These are phyloP conservation scores for Caenorhabditis drosophilae DNA, from an alignment of 2,888 invertebrate genomes.

Conservation along the genomic window DNA sequence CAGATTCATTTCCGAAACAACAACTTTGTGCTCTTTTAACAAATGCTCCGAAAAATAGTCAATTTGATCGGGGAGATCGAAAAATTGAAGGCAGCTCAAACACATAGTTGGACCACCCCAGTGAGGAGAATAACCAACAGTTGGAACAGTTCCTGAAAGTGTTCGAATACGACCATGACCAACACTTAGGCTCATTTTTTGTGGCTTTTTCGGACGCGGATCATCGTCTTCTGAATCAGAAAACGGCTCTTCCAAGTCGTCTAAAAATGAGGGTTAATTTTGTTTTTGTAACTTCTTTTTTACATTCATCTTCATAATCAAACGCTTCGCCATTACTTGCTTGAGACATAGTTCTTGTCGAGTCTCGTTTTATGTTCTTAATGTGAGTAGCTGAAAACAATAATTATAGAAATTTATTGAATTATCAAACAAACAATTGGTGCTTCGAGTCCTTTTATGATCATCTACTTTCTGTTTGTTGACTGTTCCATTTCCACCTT, in stretches of 20 bases:
- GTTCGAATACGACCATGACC: conserved; percentile 67
- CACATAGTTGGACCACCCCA: conserved; percentile 70
- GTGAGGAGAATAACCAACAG: conserved; percentile 62
- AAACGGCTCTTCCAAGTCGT: conserved; percentile 69
- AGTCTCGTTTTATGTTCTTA: too few species aligned
- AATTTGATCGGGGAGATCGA: conserved; percentile 66
- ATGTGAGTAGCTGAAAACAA: conserved; percentile 35
- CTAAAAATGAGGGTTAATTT: too few species aligned
- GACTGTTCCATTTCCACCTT: conserved; percentile 34
- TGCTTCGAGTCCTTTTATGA: conserved; percentile 48
- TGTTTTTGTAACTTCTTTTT: too few species aligned
- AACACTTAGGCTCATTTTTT: conserved; percentile 61
- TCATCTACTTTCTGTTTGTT: conserved; percentile 22
- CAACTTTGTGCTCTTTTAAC: conserved; percentile 66
- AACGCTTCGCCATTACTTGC: conserved; percentile 63
- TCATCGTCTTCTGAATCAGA: conserved; percentile 67
- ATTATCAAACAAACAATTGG: conserved; percentile 47
- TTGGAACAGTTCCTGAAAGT: conserved; percentile 63
- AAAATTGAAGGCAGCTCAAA: conserved; percentile 67
- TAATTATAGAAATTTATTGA: not conserved
- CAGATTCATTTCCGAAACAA: conserved; percentile 65
- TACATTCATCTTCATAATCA: conserved; percentile 61
- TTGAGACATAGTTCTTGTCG: conserved; percentile 53
- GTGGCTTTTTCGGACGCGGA: conserved; percentile 41
- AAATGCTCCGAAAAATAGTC: conserved; percentile 63